These are phyloP conservation scores for Zeugodacus cucurbitae DNA, from an alignment of 1,140 invertebrate genomes.

Conservation along the genomic window DNA sequence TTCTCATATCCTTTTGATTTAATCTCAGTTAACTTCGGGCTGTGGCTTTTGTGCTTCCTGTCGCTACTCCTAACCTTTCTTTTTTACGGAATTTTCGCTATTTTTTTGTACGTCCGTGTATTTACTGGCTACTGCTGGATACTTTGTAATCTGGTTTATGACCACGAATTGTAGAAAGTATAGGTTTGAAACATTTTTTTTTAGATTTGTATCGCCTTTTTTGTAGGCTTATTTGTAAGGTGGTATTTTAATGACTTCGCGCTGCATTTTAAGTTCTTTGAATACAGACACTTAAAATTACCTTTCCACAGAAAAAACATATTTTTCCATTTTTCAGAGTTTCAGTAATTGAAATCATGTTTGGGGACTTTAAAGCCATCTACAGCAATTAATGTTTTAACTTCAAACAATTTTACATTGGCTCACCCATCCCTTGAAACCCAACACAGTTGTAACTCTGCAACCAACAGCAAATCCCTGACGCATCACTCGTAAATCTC, in stretches of 20 bases:
- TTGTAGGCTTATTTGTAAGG: not conserved
- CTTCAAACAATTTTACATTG: no score
- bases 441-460: not conserved
- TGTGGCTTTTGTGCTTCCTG: not conserved
- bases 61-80: not conserved
- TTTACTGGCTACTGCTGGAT: not conserved
- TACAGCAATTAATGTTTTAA: no score
- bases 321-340: not conserved
- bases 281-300: not conserved
- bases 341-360: no score
- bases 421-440: not conserved
- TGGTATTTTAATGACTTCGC: not conserved
- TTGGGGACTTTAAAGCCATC: no score
- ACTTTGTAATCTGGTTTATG: not conserved
- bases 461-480: not conserved
- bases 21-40: not conserved
- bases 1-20: not conserved
- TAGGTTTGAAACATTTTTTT: not conserved
- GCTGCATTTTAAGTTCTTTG: not conserved
- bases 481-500: not conserved
- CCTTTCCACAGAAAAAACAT: not conserved
- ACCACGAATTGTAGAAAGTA: not conserved
- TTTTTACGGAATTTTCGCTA: not conserved
- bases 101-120: not conserved
- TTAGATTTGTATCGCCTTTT: not conserved